phyloP scores from a whole-genome alignment of 2,888 invertebrate species.

The Spodoptera littoralis region DNA sequence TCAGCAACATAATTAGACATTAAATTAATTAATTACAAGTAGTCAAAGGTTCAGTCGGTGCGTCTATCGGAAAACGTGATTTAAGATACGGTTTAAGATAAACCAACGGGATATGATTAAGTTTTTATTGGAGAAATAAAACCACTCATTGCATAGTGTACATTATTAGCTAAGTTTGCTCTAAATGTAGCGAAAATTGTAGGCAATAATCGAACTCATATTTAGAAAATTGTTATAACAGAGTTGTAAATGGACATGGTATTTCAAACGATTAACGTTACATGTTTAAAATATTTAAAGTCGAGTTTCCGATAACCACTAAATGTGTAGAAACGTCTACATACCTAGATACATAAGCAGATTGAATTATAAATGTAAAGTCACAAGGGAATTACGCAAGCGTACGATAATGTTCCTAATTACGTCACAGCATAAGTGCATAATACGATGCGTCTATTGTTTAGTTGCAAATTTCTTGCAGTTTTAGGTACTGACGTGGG shows the following conservation, averaged over 20 bases:
- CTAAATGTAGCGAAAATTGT: not conserved
- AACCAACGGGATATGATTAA: slow-evolving; percentile 7
- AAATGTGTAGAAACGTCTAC: not conserved
- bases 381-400: slow-evolving; percentile 18
- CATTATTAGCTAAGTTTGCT: not conserved
- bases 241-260: no score
- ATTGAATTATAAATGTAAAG: slow-evolving; percentile 35
- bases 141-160: not conserved
- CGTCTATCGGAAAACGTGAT: slow-evolving; percentile 53
- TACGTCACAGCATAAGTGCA: slow-evolving; percentile 43
- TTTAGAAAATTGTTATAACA: no score
- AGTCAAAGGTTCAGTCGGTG: slow-evolving; percentile 48
- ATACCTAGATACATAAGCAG: slow-evolving; percentile 6
- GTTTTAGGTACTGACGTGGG: slow-evolving; percentile 24
- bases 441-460: slow-evolving; percentile 22
- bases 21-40: slow-evolving; percentile 46
- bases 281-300: no score
- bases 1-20: slow-evolving; percentile 54
- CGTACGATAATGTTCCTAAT: slow-evolving; percentile 21
- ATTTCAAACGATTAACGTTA: no score
- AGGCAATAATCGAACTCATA: no score
- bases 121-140: slow-evolving; percentile 1
- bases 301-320: no score
- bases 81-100: slow-evolving; percentile 37
- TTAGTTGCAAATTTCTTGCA: slow-evolving; percentile 40